These are phyloP conservation scores for Mongoloraphidia duomilia DNA, from an alignment of 2,888 invertebrate species.

Conservation along the genomic window DNA sequence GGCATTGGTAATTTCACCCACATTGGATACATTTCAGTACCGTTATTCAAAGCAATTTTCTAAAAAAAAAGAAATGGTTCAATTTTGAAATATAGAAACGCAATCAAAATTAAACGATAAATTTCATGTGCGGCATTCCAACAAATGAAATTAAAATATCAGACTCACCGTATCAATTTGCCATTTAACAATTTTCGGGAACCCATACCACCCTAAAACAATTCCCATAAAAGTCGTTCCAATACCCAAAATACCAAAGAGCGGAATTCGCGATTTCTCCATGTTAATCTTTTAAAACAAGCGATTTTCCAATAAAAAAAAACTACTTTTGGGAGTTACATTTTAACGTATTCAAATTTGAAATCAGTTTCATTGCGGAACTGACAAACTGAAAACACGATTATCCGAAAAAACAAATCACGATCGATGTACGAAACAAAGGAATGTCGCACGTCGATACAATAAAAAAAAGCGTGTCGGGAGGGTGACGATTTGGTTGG, in stretches of 20 bases:
- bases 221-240: constrained; percentile 29
- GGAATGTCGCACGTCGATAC: too few relatives aligned
- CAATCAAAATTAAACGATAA: constrained; percentile 1
- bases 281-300: neutral
- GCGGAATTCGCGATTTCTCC: neutral
- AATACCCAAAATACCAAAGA: constrained; percentile 19
- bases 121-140: constrained; percentile 4
- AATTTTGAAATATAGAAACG: constrained; percentile 1
- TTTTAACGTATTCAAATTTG: too few relatives aligned
- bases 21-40: constrained; percentile 37
- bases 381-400: too few relatives aligned
- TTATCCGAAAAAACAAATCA: too few relatives aligned
- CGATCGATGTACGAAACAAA: too few relatives aligned
- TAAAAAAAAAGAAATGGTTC: constrained; percentile 24
- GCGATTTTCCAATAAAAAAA: too few relatives aligned
- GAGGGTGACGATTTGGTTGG: too few relatives aligned
- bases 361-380: too few relatives aligned
- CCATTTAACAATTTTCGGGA: constrained; percentile 31
- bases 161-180: constrained; percentile 35
- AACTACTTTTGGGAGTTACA: too few relatives aligned
- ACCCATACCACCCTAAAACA: constrained; percentile 34
- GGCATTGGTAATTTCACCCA: constrained; percentile 46
- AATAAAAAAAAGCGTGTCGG: too few relatives aligned
- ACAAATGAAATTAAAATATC: neutral
- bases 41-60: constrained; percentile 40